Percentiles rank a stretch among this genome's conserved stretches.
phyloP scores from a whole-genome alignment of 1,140 invertebrate species.

The Drosophila yakuba region DNA sequence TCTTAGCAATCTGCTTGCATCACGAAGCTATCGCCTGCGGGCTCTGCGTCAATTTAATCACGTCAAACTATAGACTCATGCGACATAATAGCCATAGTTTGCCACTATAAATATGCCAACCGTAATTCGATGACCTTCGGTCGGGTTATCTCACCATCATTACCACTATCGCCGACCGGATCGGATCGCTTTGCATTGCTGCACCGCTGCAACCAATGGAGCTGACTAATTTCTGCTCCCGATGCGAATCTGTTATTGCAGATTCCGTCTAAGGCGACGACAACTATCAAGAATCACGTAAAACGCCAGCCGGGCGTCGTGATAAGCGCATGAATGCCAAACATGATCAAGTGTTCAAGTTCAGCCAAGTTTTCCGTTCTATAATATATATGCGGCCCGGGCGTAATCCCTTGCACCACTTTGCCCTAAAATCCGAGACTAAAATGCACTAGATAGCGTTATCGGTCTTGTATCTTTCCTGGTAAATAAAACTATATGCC shows the following conservation, averaged over 20 bases:
- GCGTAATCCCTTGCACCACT: conserved; percentile 51
- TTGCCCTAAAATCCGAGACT: conserved; percentile 48
- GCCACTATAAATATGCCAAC: conserved; percentile 40
- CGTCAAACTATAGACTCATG: conserved; percentile 48
- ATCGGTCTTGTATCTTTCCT: conserved; percentile 38
- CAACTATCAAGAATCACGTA: conserved; percentile 58
- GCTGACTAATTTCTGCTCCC: conserved; percentile 44
- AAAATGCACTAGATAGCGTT: conserved; percentile 59
- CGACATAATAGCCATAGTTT: conserved; percentile 21
- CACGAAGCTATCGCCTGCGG: conserved; percentile 18
- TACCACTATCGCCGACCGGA: conserved; percentile 7
- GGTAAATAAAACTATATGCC: conserved; percentile 27
- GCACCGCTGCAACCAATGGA: conserved; percentile 32
- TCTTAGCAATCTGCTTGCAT: conserved; percentile 18
- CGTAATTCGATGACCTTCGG: conserved; percentile 27
- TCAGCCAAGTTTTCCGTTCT: conserved; percentile 44
- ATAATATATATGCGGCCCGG: conserved; percentile 17
- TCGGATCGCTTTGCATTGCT: conserved; percentile 13
- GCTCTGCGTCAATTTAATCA: conserved; percentile 25
- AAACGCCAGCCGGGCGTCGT: conserved; percentile 53
- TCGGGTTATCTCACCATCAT: conserved; percentile 49
- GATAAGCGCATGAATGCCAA: conserved; percentile 70
- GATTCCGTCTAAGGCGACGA: conserved; percentile 25
- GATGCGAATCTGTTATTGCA: conserved; percentile 44
- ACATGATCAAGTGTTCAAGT: conserved; percentile 73